Percentiles rank a stretch among this genome's conserved stretches.
phyloP scores from a whole-genome alignment of 2,797 vertebrate species.

The Schizothorax lantsangensis region DNA sequence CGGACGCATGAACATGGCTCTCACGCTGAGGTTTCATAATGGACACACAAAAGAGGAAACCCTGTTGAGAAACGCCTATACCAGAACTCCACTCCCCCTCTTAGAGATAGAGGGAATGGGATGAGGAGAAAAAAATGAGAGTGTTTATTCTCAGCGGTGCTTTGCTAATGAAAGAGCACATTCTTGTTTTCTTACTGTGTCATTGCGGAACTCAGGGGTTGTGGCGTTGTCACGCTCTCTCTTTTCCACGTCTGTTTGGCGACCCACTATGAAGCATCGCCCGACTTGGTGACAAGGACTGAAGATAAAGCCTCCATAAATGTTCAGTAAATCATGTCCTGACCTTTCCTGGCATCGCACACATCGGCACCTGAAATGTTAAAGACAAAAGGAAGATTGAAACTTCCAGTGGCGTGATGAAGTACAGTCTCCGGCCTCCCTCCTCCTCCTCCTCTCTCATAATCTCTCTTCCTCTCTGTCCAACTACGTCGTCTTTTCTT shows the following conservation, averaged over 20 bases:
- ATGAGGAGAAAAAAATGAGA: conserved; percentile 29
- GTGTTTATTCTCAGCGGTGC: conserved; percentile 35
- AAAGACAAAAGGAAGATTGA: conserved; percentile 74
- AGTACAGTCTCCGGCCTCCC: conserved; percentile 64
- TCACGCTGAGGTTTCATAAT: conserved; percentile 36
- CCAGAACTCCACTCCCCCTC: conserved; percentile 14
- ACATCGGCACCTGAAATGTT: conserved; percentile 76
- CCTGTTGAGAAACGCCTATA: conserved; percentile 43
- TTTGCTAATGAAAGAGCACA: conserved; percentile 45
- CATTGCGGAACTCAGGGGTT: conserved; percentile 26
- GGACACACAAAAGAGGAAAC: conserved; percentile 40
- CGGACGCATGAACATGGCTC: conserved; percentile 24
- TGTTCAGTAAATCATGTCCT: conserved; percentile 82
- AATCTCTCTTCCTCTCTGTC: conserved; percentile 48
- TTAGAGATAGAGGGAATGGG: conserved; percentile 32
- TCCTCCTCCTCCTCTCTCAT: conserved; percentile 58
- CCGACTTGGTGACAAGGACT: conserved; percentile 66
- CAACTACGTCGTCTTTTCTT: conserved; percentile 53
- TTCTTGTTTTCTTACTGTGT: conserved; percentile 37
- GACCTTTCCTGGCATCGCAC: conserved; percentile 82
- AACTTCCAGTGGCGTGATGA: conserved; percentile 73
- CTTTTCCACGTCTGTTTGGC: conserved; percentile 33
- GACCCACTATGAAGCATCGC: conserved; percentile 62
- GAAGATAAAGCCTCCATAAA: conserved; percentile 77
- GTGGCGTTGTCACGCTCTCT: conserved; percentile 29